Conservation (phyloP, 2,888 invertebrate species). For the Hypomecis punctinalis region DNA sequence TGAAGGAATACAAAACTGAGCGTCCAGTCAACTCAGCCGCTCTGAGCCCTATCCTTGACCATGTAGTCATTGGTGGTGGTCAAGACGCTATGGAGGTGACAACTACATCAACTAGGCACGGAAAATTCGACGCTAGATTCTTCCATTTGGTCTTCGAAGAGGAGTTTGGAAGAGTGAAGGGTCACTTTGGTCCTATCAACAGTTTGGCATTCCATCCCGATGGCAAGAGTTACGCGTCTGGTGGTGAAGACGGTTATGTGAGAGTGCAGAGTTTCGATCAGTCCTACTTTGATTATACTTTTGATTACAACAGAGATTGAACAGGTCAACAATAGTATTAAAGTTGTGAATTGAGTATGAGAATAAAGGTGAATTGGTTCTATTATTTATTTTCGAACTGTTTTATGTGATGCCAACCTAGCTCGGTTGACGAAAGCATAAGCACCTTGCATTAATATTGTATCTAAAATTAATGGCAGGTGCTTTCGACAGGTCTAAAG, state of each 20-base stretch:
- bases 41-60: conserved; percentile 97
- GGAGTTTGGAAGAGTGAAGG: conserved; percentile 98
- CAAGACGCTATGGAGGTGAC: conserved; percentile 99
- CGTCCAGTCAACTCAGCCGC: conserved; percentile 99
- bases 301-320: conserved; percentile 90
- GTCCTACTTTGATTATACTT: conserved; percentile 97
- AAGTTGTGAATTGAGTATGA: conserved; percentile 37
- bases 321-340: conserved; percentile 36
- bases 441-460: no score
- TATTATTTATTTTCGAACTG: background rate
- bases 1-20: conserved; percentile 99
- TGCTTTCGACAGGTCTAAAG: no score
- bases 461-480: no score
- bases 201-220: conserved; percentile 99
- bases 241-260: conserved; percentile 99
- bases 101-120: conserved; percentile 95
- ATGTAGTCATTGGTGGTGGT: conserved; percentile 99
- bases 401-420: no score
- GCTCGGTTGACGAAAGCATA: no score
- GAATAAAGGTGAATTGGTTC: conserved; percentile 36
- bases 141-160: conserved; percentile 98
- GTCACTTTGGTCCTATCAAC: conserved; percentile 99
- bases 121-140: conserved; percentile 98
- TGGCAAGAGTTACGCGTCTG: conserved; percentile 97
- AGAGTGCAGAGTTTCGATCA: conserved; percentile 98